Percentiles rank a stretch among this genome's conserved stretches.
phyloP scores from a whole-genome alignment of 2,797 vertebrate species.

The Lutjanus campechanus region DNA sequence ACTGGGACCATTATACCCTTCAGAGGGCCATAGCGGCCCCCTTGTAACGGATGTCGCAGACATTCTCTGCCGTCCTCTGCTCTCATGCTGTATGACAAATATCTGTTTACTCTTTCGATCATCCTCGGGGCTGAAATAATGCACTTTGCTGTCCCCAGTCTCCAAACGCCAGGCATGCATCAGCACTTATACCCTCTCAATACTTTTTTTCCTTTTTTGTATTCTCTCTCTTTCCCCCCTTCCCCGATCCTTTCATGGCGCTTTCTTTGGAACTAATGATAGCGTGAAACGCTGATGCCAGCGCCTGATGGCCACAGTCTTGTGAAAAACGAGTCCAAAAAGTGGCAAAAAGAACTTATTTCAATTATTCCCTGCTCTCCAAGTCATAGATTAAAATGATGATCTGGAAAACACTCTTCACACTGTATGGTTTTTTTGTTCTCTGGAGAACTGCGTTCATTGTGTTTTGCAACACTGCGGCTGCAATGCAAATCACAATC shows the following conservation, averaged over 20 bases:
- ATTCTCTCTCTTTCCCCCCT: neutral
- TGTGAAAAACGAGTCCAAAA: slow-evolving; percentile 41
- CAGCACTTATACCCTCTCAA: slow-evolving; percentile 65
- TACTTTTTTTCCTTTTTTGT: slow-evolving; percentile 18
- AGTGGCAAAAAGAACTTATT: slow-evolving; percentile 45
- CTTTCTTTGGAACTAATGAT: slow-evolving; percentile 67
- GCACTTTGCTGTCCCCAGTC: slow-evolving; percentile 61
- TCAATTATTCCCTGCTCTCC: slow-evolving; percentile 61
- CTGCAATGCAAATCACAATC: slow-evolving; percentile 70
- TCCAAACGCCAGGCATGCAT: slow-evolving; percentile 69
- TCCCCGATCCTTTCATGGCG: slow-evolving; percentile 35
- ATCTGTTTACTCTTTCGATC: slow-evolving; percentile 73
- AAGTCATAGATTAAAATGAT: slow-evolving; percentile 62
- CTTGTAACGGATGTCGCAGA: slow-evolving; percentile 64
- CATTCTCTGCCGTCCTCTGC: slow-evolving; percentile 63
- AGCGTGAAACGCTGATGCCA: slow-evolving; percentile 50
- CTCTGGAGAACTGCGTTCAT: slow-evolving; percentile 48
- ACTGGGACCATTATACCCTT: slow-evolving; percentile 68
- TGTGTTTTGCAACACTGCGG: slow-evolving; percentile 50
- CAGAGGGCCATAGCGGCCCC: slow-evolving; percentile 49
- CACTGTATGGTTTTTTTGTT: slow-evolving; percentile 53
- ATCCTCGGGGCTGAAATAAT: slow-evolving; percentile 72
- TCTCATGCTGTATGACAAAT: slow-evolving; percentile 72
- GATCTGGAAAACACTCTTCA: slow-evolving; percentile 53
- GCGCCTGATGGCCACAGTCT: slow-evolving; percentile 38